Percentiles rank a stretch among this genome's conserved stretches.
These are phyloP conservation scores for Podilymbus podiceps DNA, from an alignment of 2,113 vertebrate genomes.

Conservation along the genomic window DNA sequence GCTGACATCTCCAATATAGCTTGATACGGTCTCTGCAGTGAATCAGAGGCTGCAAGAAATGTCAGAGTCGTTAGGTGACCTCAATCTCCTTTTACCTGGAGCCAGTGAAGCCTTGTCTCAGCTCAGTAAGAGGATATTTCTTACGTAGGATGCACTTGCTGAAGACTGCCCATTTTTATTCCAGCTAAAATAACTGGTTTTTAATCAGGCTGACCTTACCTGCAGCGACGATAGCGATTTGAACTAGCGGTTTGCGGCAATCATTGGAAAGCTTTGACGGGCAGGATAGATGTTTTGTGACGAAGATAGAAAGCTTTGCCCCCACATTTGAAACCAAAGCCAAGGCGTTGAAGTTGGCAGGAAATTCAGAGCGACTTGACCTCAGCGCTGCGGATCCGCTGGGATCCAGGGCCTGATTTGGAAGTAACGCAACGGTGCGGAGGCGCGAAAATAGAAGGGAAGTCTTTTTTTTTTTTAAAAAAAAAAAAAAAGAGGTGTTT, in stretches of 20 bases:
- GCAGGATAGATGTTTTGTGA: neutral
- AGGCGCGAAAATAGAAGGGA: neutral
- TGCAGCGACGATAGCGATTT: rapidly evolving
- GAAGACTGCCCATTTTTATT: neutral
- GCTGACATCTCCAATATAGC: neutral
- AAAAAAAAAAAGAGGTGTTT: neutral
- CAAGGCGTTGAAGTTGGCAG: neutral
- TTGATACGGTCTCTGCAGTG: neutral
- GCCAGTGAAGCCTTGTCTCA: neutral
- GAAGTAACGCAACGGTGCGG: rapidly evolving
- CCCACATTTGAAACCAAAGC: neutral
- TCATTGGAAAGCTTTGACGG: neutral
- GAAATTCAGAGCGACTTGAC: neutral
- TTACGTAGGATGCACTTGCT: neutral
- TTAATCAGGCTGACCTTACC: constrained; percentile 32
- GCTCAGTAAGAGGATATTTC: neutral
- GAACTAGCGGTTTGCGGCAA: neutral
- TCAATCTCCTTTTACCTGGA: constrained; percentile 22
- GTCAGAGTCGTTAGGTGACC: neutral
- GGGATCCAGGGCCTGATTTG: neutral
- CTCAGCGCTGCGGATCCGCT: neutral
- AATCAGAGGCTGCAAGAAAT: neutral
- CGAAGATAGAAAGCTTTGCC: neutral
- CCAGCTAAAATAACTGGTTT: neutral
- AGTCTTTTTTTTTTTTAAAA: neutral